A percentile compares a stretch with the other conserved stretches of the same genome.
These are phyloP conservation scores for Heteropelma amictum DNA, from an alignment of 2,888 invertebrate species.

Conservation along the genomic window DNA sequence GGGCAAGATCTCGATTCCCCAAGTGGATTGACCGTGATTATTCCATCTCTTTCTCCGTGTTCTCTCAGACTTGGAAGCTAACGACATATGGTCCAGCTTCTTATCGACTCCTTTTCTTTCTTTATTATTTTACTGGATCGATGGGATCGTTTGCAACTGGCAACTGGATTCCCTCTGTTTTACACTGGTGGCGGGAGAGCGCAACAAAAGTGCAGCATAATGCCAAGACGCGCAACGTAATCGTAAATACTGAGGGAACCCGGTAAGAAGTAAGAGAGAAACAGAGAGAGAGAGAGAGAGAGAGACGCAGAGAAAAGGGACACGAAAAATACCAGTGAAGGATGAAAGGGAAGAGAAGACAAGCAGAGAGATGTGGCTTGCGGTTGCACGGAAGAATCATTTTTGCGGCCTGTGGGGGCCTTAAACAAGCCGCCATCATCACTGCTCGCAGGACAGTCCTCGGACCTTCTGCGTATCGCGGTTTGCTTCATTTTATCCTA, in stretches of 20 bases:
- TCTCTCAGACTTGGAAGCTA: neutral
- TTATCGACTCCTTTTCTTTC: constrained; percentile 39
- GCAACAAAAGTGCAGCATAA: constrained; percentile 33
- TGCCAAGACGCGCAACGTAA: constrained; percentile 41
- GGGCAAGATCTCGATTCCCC: constrained; percentile 44
- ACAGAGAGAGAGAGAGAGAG: too few relatives aligned
- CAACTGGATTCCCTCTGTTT: neutral
- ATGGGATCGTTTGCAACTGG: constrained; percentile 40
- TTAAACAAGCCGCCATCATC: constrained; percentile 53
- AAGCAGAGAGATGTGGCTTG: constrained; percentile 40
- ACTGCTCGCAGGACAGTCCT: constrained; percentile 15
- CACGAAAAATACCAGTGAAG: constrained; percentile 13
- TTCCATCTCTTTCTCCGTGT: neutral
- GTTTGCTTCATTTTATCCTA: constrained; percentile 49
- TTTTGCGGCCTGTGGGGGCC: constrained; percentile 60
- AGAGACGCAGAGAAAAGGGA: too few relatives aligned
- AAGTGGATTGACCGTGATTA: constrained; percentile 41
- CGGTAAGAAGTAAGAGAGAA: constrained; percentile 60
- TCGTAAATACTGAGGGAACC: constrained; percentile 66
- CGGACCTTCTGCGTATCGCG: constrained; percentile 3
- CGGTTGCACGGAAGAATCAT: constrained; percentile 62
- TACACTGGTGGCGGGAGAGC: constrained; percentile 12
- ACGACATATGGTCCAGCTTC: constrained; percentile 53
- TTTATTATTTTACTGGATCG: constrained; percentile 39
- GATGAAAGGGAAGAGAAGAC: constrained; percentile 39